Evolutionary conservation across 2,113 vertebrate genomes (phyloP).

Genomic region (Oceanites oceanicus): DNA sequence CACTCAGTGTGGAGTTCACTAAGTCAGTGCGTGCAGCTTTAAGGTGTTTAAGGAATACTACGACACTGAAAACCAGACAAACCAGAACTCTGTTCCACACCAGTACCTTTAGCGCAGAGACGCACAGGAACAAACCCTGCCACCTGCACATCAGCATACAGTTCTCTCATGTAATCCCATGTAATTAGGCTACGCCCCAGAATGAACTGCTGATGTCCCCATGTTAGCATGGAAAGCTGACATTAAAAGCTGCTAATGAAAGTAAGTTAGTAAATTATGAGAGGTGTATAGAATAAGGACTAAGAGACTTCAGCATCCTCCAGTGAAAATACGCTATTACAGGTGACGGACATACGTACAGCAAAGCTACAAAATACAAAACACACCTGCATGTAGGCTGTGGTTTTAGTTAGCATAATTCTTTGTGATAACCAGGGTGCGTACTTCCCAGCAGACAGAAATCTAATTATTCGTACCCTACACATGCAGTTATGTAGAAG

Average conservation of each 20-base stretch:
- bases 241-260: background rate
- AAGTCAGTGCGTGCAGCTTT: background rate
- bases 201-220: background rate
- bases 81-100: background rate
- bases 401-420: background rate
- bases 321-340: background rate
- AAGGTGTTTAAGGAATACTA: background rate
- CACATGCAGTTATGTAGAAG: background rate
- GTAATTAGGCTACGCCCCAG: too few relatives aligned
- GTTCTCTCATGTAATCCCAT: background rate
- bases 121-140: background rate
- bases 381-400: background rate
- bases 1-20: background rate
- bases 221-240: background rate
- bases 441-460: background rate
- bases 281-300: background rate
- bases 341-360: background rate
- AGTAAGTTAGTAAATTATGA: background rate
- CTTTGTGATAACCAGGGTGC: background rate
- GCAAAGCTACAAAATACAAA: background rate
- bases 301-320: background rate
- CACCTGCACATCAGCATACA: background rate
- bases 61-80: background rate
- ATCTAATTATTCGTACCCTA: background rate
- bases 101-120: background rate